Conservation (phyloP, 1,140 invertebrate species). For the Antheraea pernyi region DNA sequence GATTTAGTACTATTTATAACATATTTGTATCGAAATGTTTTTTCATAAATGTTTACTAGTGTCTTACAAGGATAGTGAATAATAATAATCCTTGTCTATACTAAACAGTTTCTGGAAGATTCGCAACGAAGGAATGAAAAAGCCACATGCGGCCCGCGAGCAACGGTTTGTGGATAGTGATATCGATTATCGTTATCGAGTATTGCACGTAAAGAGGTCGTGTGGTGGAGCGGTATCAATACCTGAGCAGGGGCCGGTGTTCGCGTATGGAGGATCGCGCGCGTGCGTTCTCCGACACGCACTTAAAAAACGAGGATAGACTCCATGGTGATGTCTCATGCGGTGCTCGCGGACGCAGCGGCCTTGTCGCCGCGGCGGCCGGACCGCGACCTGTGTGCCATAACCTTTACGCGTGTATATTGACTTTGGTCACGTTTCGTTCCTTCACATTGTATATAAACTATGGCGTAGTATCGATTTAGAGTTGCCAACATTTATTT, state of each 20-base stretch:
- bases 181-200: not conserved
- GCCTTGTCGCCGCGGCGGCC: constrained; percentile 53
- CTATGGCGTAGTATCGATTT: no score
- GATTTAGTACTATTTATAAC: no score
- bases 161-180: no score
- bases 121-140: no score
- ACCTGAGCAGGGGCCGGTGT: constrained; percentile 28
- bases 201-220: not conserved
- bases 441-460: not conserved
- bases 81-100: no score
- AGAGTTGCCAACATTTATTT: no score
- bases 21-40: no score
- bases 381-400: constrained; percentile 63
- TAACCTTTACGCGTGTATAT: constrained; percentile 69
- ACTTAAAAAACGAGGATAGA: constrained; percentile 72
- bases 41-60: no score
- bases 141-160: no score
- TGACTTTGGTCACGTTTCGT: constrained; percentile 39
- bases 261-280: constrained; percentile 27
- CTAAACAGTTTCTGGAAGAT: no score
- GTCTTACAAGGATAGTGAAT: no score
- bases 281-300: constrained; percentile 39
- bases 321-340: constrained; percentile 72
- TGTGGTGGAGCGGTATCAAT: constrained; percentile 46
- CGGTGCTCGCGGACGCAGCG: constrained; percentile 17